Evolutionary conservation across 2,797 vertebrate species (phyloP), one percentile per base, ranked within the genome.

Genomic region (Coranthus polyacanthus): DNA sequence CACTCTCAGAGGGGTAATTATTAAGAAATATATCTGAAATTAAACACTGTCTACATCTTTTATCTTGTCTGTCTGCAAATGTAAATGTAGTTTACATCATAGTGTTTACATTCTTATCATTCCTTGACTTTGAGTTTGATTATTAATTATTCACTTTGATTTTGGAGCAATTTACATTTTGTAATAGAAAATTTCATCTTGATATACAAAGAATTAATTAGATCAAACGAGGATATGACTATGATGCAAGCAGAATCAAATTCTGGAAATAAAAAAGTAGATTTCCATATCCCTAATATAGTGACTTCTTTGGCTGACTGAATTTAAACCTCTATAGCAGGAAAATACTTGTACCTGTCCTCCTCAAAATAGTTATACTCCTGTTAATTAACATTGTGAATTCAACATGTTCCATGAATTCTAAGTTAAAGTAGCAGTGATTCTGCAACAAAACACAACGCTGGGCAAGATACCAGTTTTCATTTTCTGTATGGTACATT

Each of bases 1-100:
- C 75, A 67, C 46, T 18, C 51, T 46, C 78, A 59, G 53, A 52
- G 68, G 71, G 62, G 63, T 42, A 45, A 67, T 83, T 68, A 64
- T 68, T 67, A 54, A 49, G 72, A 77, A 65, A 79, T 61, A 72
- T 57, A 53, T 20, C 29, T 26, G 11, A 39, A 58, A 43, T 51
- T 39, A 51, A 29, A 34, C 21, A 12, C 15, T 12, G 9, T 9
- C 41, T 26, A 44, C 43, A 43, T 26, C 54, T 44, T 41, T 32
- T 26, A 6, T 2, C 16, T 16, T 18, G 39, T 57, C 54, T 15
- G 9, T 52, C 22, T 47, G 26, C 61, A 55, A 55, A 52, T 59
- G 12, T 42, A 38, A 26, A 51, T 22, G 46, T 37, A 17, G 12
- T 21, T 39, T 52, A 18, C 6, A 16, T 4, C 39, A 13, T 22